phyloP scores from a whole-genome alignment of 2,888 invertebrate genomes.

The Exephanes ischioxanthus region DNA sequence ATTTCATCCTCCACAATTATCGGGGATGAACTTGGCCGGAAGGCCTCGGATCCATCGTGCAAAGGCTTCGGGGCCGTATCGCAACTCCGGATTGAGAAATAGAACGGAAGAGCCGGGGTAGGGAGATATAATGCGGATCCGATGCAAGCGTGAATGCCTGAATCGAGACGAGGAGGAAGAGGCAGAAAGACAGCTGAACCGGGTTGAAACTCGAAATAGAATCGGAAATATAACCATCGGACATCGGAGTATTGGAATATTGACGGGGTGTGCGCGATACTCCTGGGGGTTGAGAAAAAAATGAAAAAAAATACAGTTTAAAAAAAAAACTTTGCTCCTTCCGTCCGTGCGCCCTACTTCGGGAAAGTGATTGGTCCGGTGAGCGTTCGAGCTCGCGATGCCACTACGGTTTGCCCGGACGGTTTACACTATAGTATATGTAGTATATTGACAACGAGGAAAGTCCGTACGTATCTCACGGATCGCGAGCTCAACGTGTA shows the following conservation, averaged over 20 bases:
- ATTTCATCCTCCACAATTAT: background rate
- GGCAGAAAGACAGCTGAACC: slow-evolving; percentile 52
- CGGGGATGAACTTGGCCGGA: background rate
- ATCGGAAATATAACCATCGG: slow-evolving; percentile 42
- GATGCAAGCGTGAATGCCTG: slow-evolving; percentile 42
- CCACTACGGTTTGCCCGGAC: slow-evolving; percentile 25
- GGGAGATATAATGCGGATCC: slow-evolving; percentile 27
- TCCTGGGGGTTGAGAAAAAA: slow-evolving; percentile 33
- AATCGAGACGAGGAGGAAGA: slow-evolving; percentile 50
- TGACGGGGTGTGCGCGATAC: slow-evolving; percentile 49
- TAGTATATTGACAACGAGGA: slow-evolving; percentile 40
- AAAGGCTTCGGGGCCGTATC: background rate
- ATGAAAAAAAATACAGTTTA: slow-evolving; percentile 7
- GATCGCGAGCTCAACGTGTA: slow-evolving; percentile 1
- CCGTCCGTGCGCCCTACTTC: slow-evolving; percentile 57
- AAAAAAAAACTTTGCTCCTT: slow-evolving; percentile 55
- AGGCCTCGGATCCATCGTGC: background rate
- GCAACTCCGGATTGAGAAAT: background rate
- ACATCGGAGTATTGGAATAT: slow-evolving; percentile 59
- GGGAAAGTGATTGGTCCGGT: slow-evolving; percentile 52
- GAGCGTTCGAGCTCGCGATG: slow-evolving; percentile 34
- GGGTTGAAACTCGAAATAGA: slow-evolving; percentile 61
- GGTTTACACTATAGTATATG: slow-evolving; percentile 34
- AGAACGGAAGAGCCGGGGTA: background rate
- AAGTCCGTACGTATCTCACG: slow-evolving; percentile 11